Conservation (phyloP, 2,113 vertebrate species). For the Oncorhynchus tshawytscha region DNA sequence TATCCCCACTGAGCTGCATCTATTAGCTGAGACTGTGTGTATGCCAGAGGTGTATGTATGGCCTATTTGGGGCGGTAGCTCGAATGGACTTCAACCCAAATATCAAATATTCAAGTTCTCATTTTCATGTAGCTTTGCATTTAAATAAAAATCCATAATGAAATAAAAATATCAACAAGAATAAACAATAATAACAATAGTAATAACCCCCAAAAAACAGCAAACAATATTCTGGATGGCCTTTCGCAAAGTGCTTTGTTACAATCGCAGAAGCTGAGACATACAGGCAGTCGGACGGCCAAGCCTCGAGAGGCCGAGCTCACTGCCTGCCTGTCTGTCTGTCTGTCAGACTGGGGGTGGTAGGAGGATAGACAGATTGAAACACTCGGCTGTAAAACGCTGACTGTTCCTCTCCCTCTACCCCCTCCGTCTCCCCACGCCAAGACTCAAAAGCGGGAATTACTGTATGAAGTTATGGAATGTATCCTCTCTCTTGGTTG, state of each 20-base stretch:
- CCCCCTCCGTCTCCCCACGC: slow-evolving; percentile 25
- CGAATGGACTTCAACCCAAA: slow-evolving; percentile 62
- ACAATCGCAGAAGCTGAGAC: slow-evolving; percentile 74
- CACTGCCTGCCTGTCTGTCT: slow-evolving; percentile 34
- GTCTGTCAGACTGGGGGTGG: slow-evolving; percentile 12
- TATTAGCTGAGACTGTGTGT: slow-evolving; percentile 32
- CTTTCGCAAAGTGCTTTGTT: slow-evolving; percentile 78
- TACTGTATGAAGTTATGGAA: slow-evolving; percentile 71
- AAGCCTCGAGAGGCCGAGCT: slow-evolving; percentile 31
- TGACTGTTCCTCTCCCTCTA: slow-evolving; percentile 1
- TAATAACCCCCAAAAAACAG: slow-evolving; percentile 49
- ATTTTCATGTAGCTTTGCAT: slow-evolving; percentile 66
- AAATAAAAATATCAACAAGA: slow-evolving; percentile 28
- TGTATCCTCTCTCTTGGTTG: slow-evolving; percentile 47
- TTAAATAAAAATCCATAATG: slow-evolving; percentile 71
- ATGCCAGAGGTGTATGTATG: slow-evolving; percentile 43
- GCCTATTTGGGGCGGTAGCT: slow-evolving; percentile 58
- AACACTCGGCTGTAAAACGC: slow-evolving; percentile 34
- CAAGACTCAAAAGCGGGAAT: slow-evolving; percentile 54
- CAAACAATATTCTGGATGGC: slow-evolving; percentile 72
- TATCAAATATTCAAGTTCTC: slow-evolving; percentile 72
- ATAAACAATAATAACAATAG: slow-evolving; percentile 61
- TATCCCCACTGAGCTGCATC: slow-evolving; percentile 25
- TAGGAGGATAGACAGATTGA: slow-evolving; percentile 34
- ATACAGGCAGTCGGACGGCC: slow-evolving; percentile 54